phyloP scores from a whole-genome alignment of 23 tunicate species.

The Phallusia fumigata region DNA sequence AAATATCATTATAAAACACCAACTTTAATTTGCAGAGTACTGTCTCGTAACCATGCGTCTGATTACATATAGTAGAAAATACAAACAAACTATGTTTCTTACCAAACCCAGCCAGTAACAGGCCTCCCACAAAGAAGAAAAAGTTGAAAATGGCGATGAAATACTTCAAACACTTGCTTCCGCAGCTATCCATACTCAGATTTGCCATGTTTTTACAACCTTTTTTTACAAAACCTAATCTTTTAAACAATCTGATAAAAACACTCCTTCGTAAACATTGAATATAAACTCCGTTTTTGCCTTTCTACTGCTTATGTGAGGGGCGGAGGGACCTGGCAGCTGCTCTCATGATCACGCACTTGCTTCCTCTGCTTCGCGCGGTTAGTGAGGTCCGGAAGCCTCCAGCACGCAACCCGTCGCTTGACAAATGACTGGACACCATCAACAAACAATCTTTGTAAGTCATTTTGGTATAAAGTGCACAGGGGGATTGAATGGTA shows the following conservation, averaged over 20 bases:
- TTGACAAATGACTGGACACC: not conserved
- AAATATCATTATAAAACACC: too few relatives aligned
- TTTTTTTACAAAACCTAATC: not conserved
- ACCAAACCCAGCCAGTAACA: not conserved
- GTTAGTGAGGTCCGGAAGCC: not conserved
- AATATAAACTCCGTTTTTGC: too few relatives aligned
- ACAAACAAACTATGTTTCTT: not conserved
- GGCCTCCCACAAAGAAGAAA: not conserved
- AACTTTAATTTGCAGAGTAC: too few relatives aligned
- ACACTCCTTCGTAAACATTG: too few relatives aligned
- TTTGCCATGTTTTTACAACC: not conserved
- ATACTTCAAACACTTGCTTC: not conserved
- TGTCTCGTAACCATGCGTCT: too few relatives aligned
- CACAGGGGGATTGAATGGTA: too few relatives aligned
- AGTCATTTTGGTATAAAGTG: too few relatives aligned
- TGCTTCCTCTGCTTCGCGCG: not conserved
- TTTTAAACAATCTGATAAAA: not conserved
- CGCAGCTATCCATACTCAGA: conserved; percentile 5
- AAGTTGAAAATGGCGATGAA: not conserved
- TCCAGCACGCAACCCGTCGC: not conserved
- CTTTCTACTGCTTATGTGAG: not conserved
- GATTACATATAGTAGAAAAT: too few relatives aligned
- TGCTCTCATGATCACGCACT: not conserved
- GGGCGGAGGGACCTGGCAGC: not conserved
- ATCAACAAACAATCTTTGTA: too few relatives aligned